Evolutionary conservation across 2,888 invertebrate genomes (phyloP), one percentile per base, ranked within the genome.

Genomic region (Rhamnusium bicolor): DNA sequence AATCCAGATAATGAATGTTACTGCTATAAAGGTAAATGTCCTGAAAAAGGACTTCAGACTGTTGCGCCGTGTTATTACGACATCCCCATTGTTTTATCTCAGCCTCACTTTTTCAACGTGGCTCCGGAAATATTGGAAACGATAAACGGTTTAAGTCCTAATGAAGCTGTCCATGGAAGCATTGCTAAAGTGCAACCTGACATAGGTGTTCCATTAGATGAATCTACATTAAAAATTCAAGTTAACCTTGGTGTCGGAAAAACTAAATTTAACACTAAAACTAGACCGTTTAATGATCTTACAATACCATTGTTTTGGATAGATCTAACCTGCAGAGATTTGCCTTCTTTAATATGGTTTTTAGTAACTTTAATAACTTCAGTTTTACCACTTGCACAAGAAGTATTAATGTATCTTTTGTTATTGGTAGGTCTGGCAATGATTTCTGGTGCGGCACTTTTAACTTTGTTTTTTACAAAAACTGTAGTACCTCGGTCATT

Each of bases 231-330:
- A 14, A 92, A 92, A 72, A 89, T 95, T 47, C 95, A 95, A 86
- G 91, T 94, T 19, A 95, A 95, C 85, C 87, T 95, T 4, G 90
- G 93, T 0, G 92, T 95, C 79, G 89, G 92, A 16, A 89, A 90
- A 51, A 92, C 92, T 0, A 85, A 87, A 18, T 93, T 91, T 51
- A 94, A 93, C 83, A 87, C 89, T 0, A 89, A 91, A 79, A 91
- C 93, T 29, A 86, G 84, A 18, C 90, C 90, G 0, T 91, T 95
- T 78, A 92, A 93, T 76, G 89, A 92, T 71, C 89, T 92, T 72
- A 90, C 91, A 0, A 61, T 95, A 56, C 95, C 95, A 0, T 84
- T 95, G 12, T 89, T 94, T 67, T 95, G 95, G 94, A 85, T 93
- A 0, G 92, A 94, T 82, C 84, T 95, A 86, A 76, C 78, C 3